Conservation (phyloP, 2,888 invertebrate genomes). For the Napeogenes inachia region DNA sequence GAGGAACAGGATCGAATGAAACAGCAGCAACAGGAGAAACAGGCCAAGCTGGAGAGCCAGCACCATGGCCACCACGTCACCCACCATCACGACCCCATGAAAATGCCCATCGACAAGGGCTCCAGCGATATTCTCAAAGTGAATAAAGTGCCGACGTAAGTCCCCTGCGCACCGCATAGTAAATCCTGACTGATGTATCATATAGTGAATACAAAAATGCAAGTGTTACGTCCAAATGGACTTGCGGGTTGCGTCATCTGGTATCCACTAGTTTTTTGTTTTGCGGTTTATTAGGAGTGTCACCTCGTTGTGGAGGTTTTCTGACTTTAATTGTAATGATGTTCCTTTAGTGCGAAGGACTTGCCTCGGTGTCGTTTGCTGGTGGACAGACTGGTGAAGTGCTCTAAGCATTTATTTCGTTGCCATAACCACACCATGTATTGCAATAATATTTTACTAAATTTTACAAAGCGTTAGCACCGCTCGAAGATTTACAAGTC, state of each 20-base stretch:
- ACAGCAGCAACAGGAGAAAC: conserved; percentile 92
- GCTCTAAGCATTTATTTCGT: conserved; percentile 79
- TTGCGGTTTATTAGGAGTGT: conserved; percentile 54
- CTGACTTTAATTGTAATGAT: conserved; percentile 67
- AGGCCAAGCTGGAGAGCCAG: conserved; percentile 85
- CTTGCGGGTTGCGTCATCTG: conserved; percentile 66
- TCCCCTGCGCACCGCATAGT: conserved; percentile 46
- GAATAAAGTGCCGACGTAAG: conserved; percentile 88
- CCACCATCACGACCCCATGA: conserved; percentile 85
- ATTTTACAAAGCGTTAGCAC: conserved; percentile 68
- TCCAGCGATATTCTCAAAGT: conserved; percentile 87
- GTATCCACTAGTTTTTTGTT: conserved; percentile 76
- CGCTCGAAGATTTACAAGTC: conserved; percentile 70
- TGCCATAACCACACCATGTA: conserved; percentile 77
- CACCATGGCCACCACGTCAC: conserved; percentile 84
- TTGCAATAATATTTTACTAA: conserved; percentile 75
- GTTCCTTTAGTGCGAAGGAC: conserved; percentile 75
- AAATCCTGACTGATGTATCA: conserved; percentile 75
- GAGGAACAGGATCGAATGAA: conserved; percentile 95
- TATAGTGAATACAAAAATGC: conserved; percentile 70
- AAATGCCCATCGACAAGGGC: conserved; percentile 85
- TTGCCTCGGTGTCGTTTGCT: conserved; percentile 63
- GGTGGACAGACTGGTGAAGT: conserved; percentile 74
- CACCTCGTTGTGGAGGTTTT: conserved; percentile 59
- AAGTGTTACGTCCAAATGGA: conserved; percentile 71